phyloP scores from a whole-genome alignment of 2,888 invertebrate genomes.

The Athripsodes cinereus region DNA sequence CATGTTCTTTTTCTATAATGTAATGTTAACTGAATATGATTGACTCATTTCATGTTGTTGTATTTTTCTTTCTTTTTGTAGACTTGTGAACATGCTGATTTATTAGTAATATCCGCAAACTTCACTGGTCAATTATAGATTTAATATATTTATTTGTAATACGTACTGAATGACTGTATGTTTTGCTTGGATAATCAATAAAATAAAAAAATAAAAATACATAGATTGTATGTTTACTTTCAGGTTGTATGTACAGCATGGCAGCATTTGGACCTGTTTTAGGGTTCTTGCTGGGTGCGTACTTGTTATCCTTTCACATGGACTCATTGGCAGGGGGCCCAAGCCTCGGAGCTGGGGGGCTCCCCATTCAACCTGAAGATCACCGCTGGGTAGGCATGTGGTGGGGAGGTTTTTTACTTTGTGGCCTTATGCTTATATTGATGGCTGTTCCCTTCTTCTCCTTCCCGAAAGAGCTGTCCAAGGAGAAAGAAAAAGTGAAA shows the following conservation, averaged over 20 bases:
- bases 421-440: slow-evolving; percentile 75
- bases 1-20: no score
- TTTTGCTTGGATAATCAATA: no score
- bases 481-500: slow-evolving; percentile 77
- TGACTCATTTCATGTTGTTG: no score
- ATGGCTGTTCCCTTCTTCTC: slow-evolving; percentile 90
- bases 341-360: neutral
- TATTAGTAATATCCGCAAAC: no score
- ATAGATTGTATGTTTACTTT: no score
- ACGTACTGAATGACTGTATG: neutral
- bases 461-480: slow-evolving; percentile 76
- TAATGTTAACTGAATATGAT: no score
- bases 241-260: slow-evolving; percentile 94
- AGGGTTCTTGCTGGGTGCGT: slow-evolving; percentile 88
- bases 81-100: no score
- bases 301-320: slow-evolving; percentile 87
- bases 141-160: no score
- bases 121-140: no score
- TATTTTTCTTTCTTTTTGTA: no score
- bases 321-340: slow-evolving; percentile 58
- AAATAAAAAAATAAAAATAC: neutral
- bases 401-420: slow-evolving; percentile 94
- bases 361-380: slow-evolving; percentile 55
- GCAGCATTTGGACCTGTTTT: slow-evolving; percentile 94
- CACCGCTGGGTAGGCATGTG: slow-evolving; percentile 89